Conservation (phyloP, 2,797 vertebrate species). For the Rhinichthys osculus region DNA sequence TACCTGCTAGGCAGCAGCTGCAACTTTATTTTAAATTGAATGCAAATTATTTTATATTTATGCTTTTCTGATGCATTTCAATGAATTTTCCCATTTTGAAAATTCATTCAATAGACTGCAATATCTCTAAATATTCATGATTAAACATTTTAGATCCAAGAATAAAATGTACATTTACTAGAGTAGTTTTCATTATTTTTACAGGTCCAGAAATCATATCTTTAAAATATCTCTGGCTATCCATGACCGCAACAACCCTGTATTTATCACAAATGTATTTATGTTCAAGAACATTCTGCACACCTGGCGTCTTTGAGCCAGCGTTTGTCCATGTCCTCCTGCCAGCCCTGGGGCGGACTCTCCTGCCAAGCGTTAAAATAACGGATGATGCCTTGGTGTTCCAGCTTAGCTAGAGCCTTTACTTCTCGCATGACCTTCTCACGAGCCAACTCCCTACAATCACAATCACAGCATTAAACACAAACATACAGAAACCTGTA, state of each 20-base stretch:
- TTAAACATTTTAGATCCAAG: background rate
- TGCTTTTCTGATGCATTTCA: background rate
- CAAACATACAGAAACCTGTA: slow-evolving; percentile 26
- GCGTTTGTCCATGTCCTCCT: slow-evolving; percentile 96
- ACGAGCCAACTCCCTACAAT: slow-evolving; percentile 88
- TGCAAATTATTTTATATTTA: background rate
- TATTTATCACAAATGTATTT: slow-evolving; percentile 7
- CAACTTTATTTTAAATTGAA: background rate
- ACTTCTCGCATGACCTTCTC: slow-evolving; percentile 99
- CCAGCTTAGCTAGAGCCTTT: slow-evolving; percentile 95
- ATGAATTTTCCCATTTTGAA: background rate
- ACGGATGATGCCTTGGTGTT: slow-evolving; percentile 96
- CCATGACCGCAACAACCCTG: background rate
- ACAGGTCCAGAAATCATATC: background rate
- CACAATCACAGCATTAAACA: slow-evolving; percentile 22
- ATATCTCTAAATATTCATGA: background rate
- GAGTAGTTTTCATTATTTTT: background rate
- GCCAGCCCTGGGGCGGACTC: slow-evolving; percentile 95
- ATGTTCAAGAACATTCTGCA: slow-evolving; percentile 13
- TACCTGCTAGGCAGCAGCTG: background rate
- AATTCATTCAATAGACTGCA: background rate
- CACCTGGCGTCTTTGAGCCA: slow-evolving; percentile 95
- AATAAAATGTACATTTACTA: background rate
- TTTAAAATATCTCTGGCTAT: background rate
- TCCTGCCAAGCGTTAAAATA: slow-evolving; percentile 99